Percentiles rank a stretch among this genome's conserved stretches.
These are phyloP conservation scores for Branchipolynoe longqiensis DNA, from an alignment of 2,888 invertebrate species.

Conservation along the genomic window DNA sequence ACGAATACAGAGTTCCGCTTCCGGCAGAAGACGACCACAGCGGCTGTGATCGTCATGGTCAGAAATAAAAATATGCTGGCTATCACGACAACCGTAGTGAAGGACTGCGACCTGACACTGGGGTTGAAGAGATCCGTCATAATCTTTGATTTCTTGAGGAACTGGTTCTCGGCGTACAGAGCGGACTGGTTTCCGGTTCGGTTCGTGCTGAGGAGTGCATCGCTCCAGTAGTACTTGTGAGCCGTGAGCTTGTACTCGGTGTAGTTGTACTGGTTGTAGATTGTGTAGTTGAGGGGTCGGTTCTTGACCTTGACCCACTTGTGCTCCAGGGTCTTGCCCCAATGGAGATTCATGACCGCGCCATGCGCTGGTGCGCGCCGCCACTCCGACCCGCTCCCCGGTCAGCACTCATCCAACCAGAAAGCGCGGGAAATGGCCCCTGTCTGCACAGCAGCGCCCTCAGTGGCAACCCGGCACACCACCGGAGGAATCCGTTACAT, in stretches of 20 bases:
- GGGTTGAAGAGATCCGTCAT: conserved; percentile 54
- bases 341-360: conserved; percentile 55
- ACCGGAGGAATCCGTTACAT: no score
- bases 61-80: conserved; percentile 77
- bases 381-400: not conserved
- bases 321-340: conserved; percentile 59
- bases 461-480: no score
- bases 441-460: not conserved
- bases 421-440: no score
- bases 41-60: conserved; percentile 74
- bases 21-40: conserved; percentile 77
- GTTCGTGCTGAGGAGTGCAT: not conserved
- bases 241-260: conserved; percentile 44
- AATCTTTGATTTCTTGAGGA: conserved; percentile 57
- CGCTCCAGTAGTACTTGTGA: conserved; percentile 55
- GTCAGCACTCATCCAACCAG: no score
- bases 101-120: conserved; percentile 61
- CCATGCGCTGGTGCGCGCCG: not conserved
- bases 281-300: conserved; percentile 54
- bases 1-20: conserved; percentile 79
- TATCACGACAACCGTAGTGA: conserved; percentile 72
- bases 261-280: conserved; percentile 53
- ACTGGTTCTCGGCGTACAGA: conserved; percentile 50
- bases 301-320: conserved; percentile 53
- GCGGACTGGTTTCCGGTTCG: conserved; percentile 43